These are phyloP conservation scores for Siniperca knerii DNA, from an alignment of 2,113 vertebrate genomes.

Conservation along the genomic window DNA sequence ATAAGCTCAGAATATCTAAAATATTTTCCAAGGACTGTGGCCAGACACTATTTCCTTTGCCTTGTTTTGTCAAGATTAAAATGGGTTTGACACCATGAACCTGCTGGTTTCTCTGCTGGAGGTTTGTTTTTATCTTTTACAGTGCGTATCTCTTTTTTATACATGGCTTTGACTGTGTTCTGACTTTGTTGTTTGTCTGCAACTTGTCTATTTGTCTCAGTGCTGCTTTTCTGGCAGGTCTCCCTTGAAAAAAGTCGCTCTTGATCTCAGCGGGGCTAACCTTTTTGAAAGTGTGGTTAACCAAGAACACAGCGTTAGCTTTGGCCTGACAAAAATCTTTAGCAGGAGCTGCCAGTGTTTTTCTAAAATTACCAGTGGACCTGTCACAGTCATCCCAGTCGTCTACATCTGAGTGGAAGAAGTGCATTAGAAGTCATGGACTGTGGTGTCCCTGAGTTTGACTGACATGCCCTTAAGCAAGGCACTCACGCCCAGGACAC, in stretches of 20 bases:
- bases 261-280: neutral
- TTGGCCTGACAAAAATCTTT: slow-evolving; percentile 6
- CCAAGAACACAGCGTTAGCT: neutral
- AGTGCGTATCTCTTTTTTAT: no score
- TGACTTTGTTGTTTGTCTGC: neutral
- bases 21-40: no score
- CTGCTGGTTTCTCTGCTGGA: neutral
- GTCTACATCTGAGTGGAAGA: slow-evolving; percentile 5
- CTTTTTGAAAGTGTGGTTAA: neutral
- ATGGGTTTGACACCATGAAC: neutral
- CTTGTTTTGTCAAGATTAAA: neutral
- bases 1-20: neutral
- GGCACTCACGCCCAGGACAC: neutral
- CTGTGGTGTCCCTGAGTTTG: neutral
- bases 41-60: neutral
- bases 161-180: neutral
- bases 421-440: neutral
- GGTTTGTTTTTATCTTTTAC: neutral
- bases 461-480: slow-evolving; percentile 55
- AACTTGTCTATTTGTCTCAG: neutral
- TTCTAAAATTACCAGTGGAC: slow-evolving; percentile 48
- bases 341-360: slow-evolving; percentile 28
- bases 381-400: neutral
- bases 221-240: neutral
- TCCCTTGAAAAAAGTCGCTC: neutral